Conservation (phyloP, 37 sponge, comb jelly and placozoan species). For the Agelas oroides region DNA sequence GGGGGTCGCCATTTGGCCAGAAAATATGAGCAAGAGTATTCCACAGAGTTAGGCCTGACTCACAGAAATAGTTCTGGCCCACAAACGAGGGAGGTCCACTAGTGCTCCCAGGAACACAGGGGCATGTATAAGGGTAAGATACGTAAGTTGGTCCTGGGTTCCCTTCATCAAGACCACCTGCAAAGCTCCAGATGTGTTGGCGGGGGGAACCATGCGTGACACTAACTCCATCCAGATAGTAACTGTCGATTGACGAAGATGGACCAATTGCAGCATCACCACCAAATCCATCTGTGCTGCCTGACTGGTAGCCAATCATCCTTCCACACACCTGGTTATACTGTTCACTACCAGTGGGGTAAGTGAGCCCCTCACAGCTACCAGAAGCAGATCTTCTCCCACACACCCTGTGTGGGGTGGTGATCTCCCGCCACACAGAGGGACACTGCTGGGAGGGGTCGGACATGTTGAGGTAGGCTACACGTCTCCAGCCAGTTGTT, state of each 20-base stretch:
- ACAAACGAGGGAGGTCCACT: neutral
- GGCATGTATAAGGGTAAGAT: neutral
- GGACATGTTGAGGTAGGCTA: neutral
- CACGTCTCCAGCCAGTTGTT: neutral
- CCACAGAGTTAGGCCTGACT: neutral
- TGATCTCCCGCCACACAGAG: neutral
- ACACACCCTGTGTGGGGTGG: no score
- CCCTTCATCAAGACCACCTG: neutral
- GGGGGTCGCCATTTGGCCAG: neutral
- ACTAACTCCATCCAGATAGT: slow-evolving; percentile 9
- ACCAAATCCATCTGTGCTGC: neutral
- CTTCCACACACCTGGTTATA: no score
- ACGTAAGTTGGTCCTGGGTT: neutral
- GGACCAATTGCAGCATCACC: no score
- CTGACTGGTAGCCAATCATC: no score
- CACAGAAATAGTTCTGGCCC: slow-evolving; percentile 26
- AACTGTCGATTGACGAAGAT: neutral
- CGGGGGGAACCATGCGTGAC: neutral
- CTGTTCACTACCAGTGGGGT: no score
- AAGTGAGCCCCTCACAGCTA: no score
- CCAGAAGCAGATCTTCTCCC: no score
- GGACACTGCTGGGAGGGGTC: neutral
- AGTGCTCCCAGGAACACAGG: neutral
- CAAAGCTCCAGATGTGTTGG: slow-evolving; percentile 14
- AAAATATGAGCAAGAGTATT: neutral